Conservation (phyloP, 2,113 vertebrate species). For the Myotis yumanensis region DNA sequence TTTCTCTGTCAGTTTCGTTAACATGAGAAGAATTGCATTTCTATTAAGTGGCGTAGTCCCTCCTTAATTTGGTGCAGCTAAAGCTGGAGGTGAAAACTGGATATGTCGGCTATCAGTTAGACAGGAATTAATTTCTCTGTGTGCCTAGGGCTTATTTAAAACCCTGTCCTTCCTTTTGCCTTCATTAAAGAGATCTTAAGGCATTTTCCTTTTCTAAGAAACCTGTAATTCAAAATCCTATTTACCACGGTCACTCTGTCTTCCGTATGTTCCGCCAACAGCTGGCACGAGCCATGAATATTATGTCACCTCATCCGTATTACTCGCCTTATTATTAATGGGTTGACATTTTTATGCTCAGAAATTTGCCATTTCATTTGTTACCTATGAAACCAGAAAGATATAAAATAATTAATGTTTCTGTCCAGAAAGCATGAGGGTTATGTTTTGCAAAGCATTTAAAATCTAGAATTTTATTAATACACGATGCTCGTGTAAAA, state of each 20-base stretch:
- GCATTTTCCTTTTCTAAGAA: neutral
- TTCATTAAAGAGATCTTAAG: neutral
- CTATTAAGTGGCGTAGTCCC: neutral
- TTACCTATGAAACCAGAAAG: neutral
- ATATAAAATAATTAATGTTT: constrained; percentile 37
- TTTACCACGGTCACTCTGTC: neutral
- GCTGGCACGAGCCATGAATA: rapidly evolving
- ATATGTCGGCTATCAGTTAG: neutral
- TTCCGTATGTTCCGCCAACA: neutral
- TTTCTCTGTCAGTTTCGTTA: neutral
- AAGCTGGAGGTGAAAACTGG: neutral
- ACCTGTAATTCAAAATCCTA: neutral
- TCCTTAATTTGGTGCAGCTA: neutral
- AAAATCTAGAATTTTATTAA: constrained; percentile 44
- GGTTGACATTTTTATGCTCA: neutral
- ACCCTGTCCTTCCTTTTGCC: neutral
- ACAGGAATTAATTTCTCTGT: neutral
- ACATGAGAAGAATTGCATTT: neutral
- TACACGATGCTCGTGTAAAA: neutral
- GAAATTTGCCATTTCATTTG: neutral
- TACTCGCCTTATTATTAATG: neutral
- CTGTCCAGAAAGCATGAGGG: neutral
- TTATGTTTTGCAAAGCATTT: constrained; percentile 47
- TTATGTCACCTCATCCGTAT: neutral
- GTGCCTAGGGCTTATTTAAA: neutral